Evolutionary conservation across 2,113 vertebrate species (phyloP).

Genomic region (Spea bombifrons): DNA sequence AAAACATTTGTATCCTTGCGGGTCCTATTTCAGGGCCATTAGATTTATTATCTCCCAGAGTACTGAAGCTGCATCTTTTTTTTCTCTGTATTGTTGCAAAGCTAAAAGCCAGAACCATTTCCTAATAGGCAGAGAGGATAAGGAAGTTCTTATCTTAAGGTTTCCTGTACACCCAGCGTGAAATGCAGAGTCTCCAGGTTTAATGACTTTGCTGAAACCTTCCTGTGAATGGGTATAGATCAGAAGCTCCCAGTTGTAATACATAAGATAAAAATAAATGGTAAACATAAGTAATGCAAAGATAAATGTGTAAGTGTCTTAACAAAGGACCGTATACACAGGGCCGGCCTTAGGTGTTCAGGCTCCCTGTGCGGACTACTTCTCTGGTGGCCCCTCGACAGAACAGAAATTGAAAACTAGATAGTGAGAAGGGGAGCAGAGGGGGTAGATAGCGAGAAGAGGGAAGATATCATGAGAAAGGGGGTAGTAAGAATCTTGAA

Average conservation of each 20-base stretch:
- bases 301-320: no score
- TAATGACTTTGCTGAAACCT: constrained; percentile 26
- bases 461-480: no score
- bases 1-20: constrained; percentile 65
- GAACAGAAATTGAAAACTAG: no score
- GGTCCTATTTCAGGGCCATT: constrained; percentile 64
- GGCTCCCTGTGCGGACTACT: no score
- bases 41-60: constrained; percentile 63
- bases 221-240: constrained; percentile 10
- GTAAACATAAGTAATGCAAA: no score
- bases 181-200: neutral
- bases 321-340: no score
- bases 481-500: no score
- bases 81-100: constrained; percentile 48
- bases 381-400: no score
- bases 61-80: constrained; percentile 52
- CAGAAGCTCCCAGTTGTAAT: constrained; percentile 22
- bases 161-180: constrained; percentile 10
- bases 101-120: constrained; percentile 47
- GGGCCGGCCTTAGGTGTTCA: no score
- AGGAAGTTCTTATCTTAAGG: neutral
- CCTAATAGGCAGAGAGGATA: constrained; percentile 38
- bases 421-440: no score
- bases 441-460: no score
- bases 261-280: constrained; percentile 3